Base-by-base conservation (phyloP, 2,113 vertebrate species). In the Semnornis frantzii region DNA sequence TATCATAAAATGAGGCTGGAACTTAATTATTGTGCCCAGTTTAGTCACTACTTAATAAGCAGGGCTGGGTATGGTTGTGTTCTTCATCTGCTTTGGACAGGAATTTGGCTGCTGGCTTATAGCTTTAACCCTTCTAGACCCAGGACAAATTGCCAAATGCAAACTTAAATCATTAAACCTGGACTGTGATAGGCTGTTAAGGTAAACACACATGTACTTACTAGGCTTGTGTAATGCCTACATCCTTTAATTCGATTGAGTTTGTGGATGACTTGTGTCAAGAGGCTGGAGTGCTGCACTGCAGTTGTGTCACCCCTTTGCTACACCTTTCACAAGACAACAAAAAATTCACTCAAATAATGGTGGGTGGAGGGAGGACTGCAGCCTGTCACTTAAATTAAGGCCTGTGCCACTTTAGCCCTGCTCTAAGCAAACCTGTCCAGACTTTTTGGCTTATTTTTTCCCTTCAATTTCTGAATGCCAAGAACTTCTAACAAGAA, bases 141-240 rank as follows among this genome's bases (percentile, higher is more conserved):
- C 6, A 0, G 2, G 37, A 12, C 13, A 54, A 25, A 3, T 0
- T 16, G 14, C 18, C 12, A 65, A 65, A 62, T 15, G 33, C 31
- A 14, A 37, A 20, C 31, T 33, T 19, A 3, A 9, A 23, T 5
- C 5, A 2, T 3, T 12, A n/a, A 24, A 8, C 10, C 3, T 44
- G 5, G 9, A 10, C 18, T 37, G 10, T 42, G 20, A 7, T 1
- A 12, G 31, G 33, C n/a, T 1, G 1, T 6, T 46, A 8, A 13
- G 34, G n/a, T 39, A 24, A 48, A 18, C 6, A 1, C 6, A 3
- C 15, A 12, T 28, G 19, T 37, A 24, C 8, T 15, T 6, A 4
- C 16, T 24, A 17, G 20, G 17, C 5, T 30, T 34, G 11, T n/a
- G 48, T 59, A 12, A 24, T 12, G 12, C 19, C 21, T 8, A 21